Conservation (phyloP, 2,797 vertebrate species). For the Coendou prehensilis region DNA sequence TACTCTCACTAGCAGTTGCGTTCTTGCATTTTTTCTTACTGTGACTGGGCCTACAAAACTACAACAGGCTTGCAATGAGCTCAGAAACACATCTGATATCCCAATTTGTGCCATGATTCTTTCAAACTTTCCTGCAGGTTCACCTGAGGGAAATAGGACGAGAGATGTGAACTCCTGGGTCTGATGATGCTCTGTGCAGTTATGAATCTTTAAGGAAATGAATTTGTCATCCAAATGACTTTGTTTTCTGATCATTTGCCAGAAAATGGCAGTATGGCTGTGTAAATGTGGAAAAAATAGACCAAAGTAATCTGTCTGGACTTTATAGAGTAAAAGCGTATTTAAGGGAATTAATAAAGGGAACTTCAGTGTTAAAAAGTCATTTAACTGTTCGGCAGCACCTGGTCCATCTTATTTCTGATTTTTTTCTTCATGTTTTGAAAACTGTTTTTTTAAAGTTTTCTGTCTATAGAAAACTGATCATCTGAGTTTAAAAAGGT, state of each 20-base stretch:
- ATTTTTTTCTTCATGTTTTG: neutral
- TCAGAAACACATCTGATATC: conserved; percentile 26
- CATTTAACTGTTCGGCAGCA: neutral
- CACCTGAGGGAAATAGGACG: neutral
- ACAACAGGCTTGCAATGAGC: neutral
- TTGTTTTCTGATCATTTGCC: neutral
- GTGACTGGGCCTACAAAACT: neutral
- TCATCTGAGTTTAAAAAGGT: neutral
- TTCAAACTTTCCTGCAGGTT: neutral
- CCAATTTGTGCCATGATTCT: conserved; percentile 11
- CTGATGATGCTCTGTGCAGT: neutral
- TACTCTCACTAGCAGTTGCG: neutral
- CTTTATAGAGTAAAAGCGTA: neutral
- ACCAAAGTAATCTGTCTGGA: neutral
- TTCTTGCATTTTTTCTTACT: neutral
- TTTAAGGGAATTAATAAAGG: conserved; percentile 23
- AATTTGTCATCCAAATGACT: neutral
- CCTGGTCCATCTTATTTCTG: neutral
- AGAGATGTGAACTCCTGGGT: neutral
- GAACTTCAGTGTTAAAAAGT: neutral
- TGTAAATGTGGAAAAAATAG: neutral
- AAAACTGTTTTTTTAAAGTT: neutral
- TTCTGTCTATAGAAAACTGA: neutral
- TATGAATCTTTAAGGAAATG: neutral
- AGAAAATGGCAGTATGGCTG: neutral